Evolutionary conservation across 2,888 invertebrate genomes (phyloP).

Genomic region (Cryptophagus acutangulus): DNA sequence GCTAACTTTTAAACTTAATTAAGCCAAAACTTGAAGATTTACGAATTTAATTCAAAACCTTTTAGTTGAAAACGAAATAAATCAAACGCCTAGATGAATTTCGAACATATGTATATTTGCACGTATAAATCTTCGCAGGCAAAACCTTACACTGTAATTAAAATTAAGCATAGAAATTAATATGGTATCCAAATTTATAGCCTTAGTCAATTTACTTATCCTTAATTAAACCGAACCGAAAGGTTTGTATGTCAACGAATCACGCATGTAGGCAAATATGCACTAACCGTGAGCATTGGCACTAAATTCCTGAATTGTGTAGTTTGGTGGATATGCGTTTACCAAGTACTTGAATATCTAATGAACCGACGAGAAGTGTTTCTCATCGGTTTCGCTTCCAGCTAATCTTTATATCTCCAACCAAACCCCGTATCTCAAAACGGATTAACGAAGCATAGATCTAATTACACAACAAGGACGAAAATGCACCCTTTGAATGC

Average conservation of each 20-base stretch:
- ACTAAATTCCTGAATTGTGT: constrained; percentile 14
- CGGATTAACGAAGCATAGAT: too few species aligned
- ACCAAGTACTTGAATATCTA: constrained; percentile 19
- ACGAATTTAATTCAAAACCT: too few species aligned
- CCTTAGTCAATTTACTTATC: background rate
- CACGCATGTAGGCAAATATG: constrained; percentile 10
- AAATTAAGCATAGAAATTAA: background rate
- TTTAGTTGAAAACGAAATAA: too few species aligned
- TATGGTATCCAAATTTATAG: background rate
- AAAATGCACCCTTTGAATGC: too few species aligned
- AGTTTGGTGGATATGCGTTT: constrained; percentile 19
- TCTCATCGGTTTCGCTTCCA: constrained; percentile 20
- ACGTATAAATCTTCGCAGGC: too few species aligned
- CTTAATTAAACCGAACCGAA: constrained; percentile 11
- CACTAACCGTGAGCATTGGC: constrained; percentile 3
- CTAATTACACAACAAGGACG: too few species aligned
- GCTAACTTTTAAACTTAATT: too few species aligned
- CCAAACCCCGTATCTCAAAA: constrained; percentile 19
- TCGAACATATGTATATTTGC: too few species aligned
- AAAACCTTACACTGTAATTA: too few species aligned
- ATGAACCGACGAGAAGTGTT: constrained; percentile 17
- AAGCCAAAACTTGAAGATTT: too few species aligned
- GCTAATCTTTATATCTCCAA: constrained; percentile 21
- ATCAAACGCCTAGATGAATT: too few species aligned
- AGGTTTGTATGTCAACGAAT: constrained; percentile 12